Percentiles rank a stretch among this genome's conserved stretches.
These are phyloP conservation scores for Melanargia galathea DNA, from an alignment of 2,888 invertebrate genomes.

Conservation along the genomic window DNA sequence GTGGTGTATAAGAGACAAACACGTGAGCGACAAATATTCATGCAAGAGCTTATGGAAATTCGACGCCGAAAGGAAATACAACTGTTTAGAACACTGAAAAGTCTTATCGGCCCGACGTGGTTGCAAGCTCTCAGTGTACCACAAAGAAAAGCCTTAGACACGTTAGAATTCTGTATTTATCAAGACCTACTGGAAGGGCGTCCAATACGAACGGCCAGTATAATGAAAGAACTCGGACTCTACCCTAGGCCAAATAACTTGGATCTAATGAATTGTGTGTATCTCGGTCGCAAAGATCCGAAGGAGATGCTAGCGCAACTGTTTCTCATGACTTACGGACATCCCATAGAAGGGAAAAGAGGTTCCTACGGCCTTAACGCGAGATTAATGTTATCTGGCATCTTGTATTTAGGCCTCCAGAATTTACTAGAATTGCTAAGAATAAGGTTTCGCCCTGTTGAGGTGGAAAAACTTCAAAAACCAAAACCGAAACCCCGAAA, in stretches of 20 bases:
- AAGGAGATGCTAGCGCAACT: conserved; percentile 68
- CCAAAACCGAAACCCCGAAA: conserved; percentile 51
- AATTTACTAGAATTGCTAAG: conserved; percentile 55
- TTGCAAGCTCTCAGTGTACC: conserved; percentile 68
- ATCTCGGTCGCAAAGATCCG: conserved; percentile 59
- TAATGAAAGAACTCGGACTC: conserved; percentile 61
- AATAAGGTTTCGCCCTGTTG: conserved; percentile 58
- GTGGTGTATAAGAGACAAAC: conserved; percentile 59
- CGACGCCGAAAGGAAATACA: conserved; percentile 52
- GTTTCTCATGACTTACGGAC: conserved; percentile 58
- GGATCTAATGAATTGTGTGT: conserved; percentile 64
- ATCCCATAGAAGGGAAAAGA: conserved; percentile 59
- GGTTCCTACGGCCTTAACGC: conserved; percentile 60
- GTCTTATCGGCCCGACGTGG: conserved; percentile 65
- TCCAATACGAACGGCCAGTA: conserved; percentile 52
- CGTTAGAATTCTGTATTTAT: conserved; percentile 57
- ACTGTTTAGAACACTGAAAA: conserved; percentile 47
- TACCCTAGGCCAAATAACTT: conserved; percentile 54
- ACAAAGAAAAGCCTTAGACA: conserved; percentile 62
- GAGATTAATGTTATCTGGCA: conserved; percentile 63
- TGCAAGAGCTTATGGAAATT: conserved; percentile 64
- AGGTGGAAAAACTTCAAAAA: conserved; percentile 35
- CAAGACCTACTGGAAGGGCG: conserved; percentile 68
- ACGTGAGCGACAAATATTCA: conserved; percentile 61
- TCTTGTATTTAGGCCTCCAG: conserved; percentile 65